Conservation (phyloP, 1,140 invertebrate genomes). For the Saccostrea glomerata region DNA sequence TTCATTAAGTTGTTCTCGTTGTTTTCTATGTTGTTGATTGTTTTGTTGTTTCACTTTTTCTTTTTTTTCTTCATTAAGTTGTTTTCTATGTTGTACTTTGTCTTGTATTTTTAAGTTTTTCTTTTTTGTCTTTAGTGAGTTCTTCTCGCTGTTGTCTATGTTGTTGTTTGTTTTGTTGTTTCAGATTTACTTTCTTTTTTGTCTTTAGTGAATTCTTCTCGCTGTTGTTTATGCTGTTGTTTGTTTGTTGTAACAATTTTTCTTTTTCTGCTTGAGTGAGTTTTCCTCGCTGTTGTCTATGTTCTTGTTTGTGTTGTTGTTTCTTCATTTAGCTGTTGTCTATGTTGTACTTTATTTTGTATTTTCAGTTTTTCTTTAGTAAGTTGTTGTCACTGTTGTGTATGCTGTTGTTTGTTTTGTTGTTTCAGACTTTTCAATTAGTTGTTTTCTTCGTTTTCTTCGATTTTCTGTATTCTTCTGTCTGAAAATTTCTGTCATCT, state of each 20-base stretch:
- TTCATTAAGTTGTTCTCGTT: not conserved
- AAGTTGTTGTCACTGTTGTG: not conserved
- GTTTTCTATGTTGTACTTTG: not conserved
- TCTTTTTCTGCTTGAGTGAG: not conserved
- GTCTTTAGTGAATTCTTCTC: not conserved
- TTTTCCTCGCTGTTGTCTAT: no score
- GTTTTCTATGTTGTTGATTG: not conserved
- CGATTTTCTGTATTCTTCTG: not conserved
- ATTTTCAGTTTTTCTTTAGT: not conserved
- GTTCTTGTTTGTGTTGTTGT: not conserved
- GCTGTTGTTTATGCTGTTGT: not conserved
- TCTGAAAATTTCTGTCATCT: not conserved
- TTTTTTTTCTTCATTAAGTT: not conserved
- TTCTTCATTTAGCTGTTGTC: not conserved
- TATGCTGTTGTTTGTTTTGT: not conserved
- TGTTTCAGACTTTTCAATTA: not conserved
- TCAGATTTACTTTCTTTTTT: not conserved
- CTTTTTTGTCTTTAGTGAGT: no score
- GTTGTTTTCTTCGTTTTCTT: no score
- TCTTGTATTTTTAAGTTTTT: not conserved
- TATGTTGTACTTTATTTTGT: no score
- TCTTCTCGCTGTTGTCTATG: no score
- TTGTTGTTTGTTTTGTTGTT: no score
- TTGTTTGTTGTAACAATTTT: conserved; percentile 3
- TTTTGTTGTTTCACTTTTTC: not conserved